phyloP scores from a whole-genome alignment of 2,797 vertebrate species.

The Pangasius larnaudii region DNA sequence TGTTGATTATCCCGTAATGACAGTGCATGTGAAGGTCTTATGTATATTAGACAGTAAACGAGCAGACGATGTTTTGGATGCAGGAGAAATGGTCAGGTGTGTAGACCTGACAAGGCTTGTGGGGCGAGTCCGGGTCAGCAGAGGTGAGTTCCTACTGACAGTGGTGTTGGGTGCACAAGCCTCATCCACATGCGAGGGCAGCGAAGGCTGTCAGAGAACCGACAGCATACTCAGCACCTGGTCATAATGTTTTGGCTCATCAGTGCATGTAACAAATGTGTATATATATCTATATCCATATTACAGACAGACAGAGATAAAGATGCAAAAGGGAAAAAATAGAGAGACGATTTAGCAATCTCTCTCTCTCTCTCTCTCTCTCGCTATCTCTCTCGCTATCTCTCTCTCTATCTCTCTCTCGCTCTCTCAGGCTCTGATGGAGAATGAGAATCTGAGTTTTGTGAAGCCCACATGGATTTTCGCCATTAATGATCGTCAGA shows the following conservation, averaged over 20 bases:
- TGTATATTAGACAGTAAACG: too few relatives aligned
- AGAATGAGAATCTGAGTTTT: conserved; percentile 85
- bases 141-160: background rate
- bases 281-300: background rate
- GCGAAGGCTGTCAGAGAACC: background rate
- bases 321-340: background rate
- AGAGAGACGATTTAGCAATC: background rate
- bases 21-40: too few relatives aligned
- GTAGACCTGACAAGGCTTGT: background rate
- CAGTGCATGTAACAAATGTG: background rate
- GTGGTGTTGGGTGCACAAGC: background rate
- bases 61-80: background rate
- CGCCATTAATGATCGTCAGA: conserved; percentile 84
- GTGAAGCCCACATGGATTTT: conserved; percentile 90
- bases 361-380: background rate
- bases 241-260: background rate
- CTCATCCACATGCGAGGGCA: too few relatives aligned
- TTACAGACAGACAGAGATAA: background rate
- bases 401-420: background rate
- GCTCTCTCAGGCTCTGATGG: conserved; percentile 82
- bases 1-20: background rate
- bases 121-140: background rate
- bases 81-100: background rate
- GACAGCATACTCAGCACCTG: background rate
- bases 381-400: background rate